Evolutionary conservation across 2,797 vertebrate species (phyloP).

Genomic region (Sebastes steindachneri): DNA sequence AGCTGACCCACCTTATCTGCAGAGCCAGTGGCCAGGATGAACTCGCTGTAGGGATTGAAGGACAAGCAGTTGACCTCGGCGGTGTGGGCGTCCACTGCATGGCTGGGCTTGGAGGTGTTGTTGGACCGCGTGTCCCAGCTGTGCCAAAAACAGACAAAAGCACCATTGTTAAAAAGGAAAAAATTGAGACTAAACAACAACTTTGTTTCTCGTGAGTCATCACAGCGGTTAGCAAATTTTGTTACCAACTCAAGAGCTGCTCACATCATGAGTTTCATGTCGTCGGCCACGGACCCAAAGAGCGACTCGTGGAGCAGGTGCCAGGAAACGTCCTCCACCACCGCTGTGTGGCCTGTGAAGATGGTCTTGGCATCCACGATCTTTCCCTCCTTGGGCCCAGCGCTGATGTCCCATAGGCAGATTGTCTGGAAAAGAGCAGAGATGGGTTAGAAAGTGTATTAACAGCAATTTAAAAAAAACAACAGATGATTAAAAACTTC

Average conservation of each 20-base stretch:
- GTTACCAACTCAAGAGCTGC: slow-evolving; percentile 38
- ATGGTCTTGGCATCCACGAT: slow-evolving; percentile 98
- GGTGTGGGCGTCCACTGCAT: slow-evolving; percentile 97
- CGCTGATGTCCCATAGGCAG: slow-evolving; percentile 97
- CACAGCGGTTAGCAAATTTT: background rate
- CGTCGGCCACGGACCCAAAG: slow-evolving; percentile 97
- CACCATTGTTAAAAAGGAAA: slow-evolving; percentile 14
- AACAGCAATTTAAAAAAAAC: too few relatives aligned
- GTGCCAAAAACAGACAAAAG: slow-evolving; percentile 39
- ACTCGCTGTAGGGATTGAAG: slow-evolving; percentile 98
- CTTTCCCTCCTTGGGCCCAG: slow-evolving; percentile 96
- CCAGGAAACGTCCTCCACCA: slow-evolving; percentile 98
- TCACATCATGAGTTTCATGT: slow-evolving; percentile 99
- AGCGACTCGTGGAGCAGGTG: slow-evolving; percentile 96
- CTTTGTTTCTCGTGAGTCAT: background rate
- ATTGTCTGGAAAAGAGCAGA: slow-evolving; percentile 85
- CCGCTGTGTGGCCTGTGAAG: slow-evolving; percentile 97
- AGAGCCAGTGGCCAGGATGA: slow-evolving; percentile 96
- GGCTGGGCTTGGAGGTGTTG: slow-evolving; percentile 98
- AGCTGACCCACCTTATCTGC: slow-evolving; percentile 89
- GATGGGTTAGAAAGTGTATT: background rate
- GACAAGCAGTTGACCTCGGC: slow-evolving; percentile 98
- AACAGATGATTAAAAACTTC: background rate
- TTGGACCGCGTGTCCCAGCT: slow-evolving; percentile 98
- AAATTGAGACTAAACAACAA: background rate